phyloP scores from a whole-genome alignment of 2,888 invertebrate species.

The Cantharis rustica region DNA sequence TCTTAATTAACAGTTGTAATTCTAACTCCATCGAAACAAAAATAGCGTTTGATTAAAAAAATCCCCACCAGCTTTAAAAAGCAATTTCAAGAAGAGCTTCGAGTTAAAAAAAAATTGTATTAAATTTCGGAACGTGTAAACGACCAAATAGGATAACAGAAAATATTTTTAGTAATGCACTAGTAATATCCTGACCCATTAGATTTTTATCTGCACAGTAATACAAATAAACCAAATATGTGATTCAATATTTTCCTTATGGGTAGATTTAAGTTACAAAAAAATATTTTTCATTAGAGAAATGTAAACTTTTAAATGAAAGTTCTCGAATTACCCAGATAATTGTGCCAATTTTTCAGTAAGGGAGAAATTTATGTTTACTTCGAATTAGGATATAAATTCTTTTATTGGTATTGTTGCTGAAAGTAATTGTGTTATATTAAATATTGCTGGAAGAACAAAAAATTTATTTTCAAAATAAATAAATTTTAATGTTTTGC shows the following conservation, averaged over 20 bases:
- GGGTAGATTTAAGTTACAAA: background rate
- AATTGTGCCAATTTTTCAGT: background rate
- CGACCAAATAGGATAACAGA: background rate
- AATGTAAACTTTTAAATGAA: background rate
- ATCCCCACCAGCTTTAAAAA: background rate
- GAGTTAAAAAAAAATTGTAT: background rate
- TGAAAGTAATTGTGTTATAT: too few relatives aligned
- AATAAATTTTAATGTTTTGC: background rate
- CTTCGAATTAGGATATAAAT: background rate
- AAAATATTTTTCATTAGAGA: background rate
- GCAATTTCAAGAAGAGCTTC: background rate
- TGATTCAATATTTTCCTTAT: background rate
- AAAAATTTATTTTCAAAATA: background rate
- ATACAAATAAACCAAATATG: background rate
- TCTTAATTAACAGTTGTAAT: background rate
- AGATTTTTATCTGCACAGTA: background rate
- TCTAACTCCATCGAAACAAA: background rate
- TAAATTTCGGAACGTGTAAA: background rate
- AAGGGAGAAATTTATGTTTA: background rate
- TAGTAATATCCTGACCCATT: background rate
- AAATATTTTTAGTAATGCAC: background rate
- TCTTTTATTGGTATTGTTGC: background rate
- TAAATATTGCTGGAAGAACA: too few relatives aligned
- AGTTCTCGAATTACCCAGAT: background rate
- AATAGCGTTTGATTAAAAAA: background rate